phyloP scores from a whole-genome alignment of 2,888 invertebrate genomes.

The Platycheirus albimanus region DNA sequence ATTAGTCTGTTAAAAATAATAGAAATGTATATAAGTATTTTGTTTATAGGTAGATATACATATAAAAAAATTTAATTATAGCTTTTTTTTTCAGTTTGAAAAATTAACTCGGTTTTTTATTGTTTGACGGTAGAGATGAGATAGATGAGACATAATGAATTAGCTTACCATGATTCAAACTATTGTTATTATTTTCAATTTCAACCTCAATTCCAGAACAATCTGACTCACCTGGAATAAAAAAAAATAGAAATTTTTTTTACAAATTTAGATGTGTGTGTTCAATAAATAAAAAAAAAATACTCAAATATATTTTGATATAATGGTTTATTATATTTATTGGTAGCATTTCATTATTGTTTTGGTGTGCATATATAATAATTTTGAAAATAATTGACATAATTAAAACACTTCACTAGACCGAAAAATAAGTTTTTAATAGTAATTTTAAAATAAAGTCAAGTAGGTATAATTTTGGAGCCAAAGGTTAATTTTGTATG shows the following conservation, averaged over 20 bases:
- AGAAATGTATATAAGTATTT: slow-evolving; percentile 67
- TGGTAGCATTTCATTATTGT: slow-evolving; percentile 8
- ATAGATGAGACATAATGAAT: slow-evolving; percentile 82
- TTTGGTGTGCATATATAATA: slow-evolving; percentile 41
- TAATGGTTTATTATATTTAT: slow-evolving; percentile 19
- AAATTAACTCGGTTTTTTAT: slow-evolving; percentile 45
- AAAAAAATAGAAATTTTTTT: slow-evolving; percentile 50
- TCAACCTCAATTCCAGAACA: slow-evolving; percentile 83
- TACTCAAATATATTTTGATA: slow-evolving; percentile 27
- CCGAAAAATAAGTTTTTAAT: slow-evolving; percentile 46
- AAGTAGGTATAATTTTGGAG: too few relatives aligned
- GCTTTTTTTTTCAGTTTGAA: slow-evolving; percentile 46
- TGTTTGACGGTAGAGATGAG: slow-evolving; percentile 77
- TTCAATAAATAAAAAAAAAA: slow-evolving; percentile 29
- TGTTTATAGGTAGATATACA: slow-evolving; percentile 32
- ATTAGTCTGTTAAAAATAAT: slow-evolving; percentile 66
- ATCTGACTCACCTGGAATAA: slow-evolving; percentile 82
- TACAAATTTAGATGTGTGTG: slow-evolving; percentile 29
- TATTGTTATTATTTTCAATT: slow-evolving; percentile 83
- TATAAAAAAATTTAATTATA: slow-evolving; percentile 42
- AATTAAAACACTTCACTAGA: slow-evolving; percentile 61
- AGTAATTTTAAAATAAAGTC: not conserved
- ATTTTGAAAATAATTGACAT: too few relatives aligned
- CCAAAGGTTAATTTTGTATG: too few relatives aligned
- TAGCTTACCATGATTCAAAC: slow-evolving; percentile 83